Evolutionary conservation across 2,113 vertebrate genomes (phyloP), one percentile per base, ranked within the genome.

Genomic region (Alouatta palliata): DNA sequence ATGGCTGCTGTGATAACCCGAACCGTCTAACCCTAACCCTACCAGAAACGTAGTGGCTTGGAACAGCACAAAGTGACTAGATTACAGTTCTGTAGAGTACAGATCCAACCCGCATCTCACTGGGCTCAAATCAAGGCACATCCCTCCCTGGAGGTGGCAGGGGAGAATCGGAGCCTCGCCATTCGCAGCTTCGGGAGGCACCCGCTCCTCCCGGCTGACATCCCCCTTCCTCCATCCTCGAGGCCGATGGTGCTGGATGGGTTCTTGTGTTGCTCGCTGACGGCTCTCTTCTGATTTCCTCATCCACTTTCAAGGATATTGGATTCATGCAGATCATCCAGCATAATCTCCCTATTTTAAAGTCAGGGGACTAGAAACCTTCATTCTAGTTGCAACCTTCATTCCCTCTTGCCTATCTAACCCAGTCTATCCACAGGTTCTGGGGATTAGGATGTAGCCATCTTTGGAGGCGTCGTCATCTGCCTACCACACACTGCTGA

Each of bases 61-160:
- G 52, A 70, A 23, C 77, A 16, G 17, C 16, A 23, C 21, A 21
- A 0, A 27, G 32, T 81, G 32, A n/a, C 19, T 12, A 1, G 37
- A 27, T 35, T 32, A 37, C 37, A 40, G 40, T 45, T 76, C 32
- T 8, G 30, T n/a, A 35, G 58, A 54, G 16, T 9, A 11, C 4
- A 86, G 32, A 9, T 45, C 35, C 32, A 40, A 16, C 40, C 2
- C 0, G 0, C 37, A 12, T n/a, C 43, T 87, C 76, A 1, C 5
- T 17, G 64, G 64, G 25, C 52, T 75, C 32, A 5, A 0, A 19
- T 37, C 21, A 75, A 47, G 13, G 3, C 6, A 20, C 0, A 0
- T 45, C 6, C 35, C 23, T 80, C 3, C 30, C 13, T 5, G 23
- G 11, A 52, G 61, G 25, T 75, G 12, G 2, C 0, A 40, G 37